Evolutionary conservation across 64 coral and sea anemone genomes (phyloP).

Genomic region (Montipora foliosa): DNA sequence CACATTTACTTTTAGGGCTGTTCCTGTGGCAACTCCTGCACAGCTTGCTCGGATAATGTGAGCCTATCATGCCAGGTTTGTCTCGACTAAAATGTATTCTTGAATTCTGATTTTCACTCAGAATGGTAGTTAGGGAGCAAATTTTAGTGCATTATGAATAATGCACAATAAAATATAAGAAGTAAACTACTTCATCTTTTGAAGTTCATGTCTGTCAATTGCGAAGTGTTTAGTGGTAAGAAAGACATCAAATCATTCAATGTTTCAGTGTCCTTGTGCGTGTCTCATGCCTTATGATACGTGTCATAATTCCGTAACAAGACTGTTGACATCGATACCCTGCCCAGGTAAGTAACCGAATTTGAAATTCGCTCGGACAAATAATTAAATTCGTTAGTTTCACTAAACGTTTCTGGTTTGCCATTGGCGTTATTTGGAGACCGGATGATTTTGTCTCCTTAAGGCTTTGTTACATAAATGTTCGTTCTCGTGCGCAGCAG

Average conservation of each 20-base stretch:
- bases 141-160: too few relatives aligned
- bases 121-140: too few relatives aligned
- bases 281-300: constrained; percentile 34
- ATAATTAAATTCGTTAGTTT: too few relatives aligned
- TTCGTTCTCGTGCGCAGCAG: too few relatives aligned
- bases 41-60: not conserved
- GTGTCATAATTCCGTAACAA: constrained; percentile 16
- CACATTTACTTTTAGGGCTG: constrained; percentile 1
- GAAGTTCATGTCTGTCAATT: not conserved
- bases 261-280: constrained; percentile 28
- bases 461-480: too few relatives aligned
- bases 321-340: constrained; percentile 14
- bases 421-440: too few relatives aligned
- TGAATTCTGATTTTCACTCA: too few relatives aligned
- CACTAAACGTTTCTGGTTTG: too few relatives aligned
- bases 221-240: not conserved
- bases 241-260: not conserved
- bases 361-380: too few relatives aligned
- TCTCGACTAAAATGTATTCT: not conserved
- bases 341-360: constrained; percentile 4
- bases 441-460: too few relatives aligned
- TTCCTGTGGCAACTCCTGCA: constrained; percentile 7
- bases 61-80: constrained; percentile 9
- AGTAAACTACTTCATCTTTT: too few relatives aligned
- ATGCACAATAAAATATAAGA: too few relatives aligned